Base-by-base conservation (phyloP, 2,797 vertebrate genomes). In the Helostoma temminkii region DNA sequence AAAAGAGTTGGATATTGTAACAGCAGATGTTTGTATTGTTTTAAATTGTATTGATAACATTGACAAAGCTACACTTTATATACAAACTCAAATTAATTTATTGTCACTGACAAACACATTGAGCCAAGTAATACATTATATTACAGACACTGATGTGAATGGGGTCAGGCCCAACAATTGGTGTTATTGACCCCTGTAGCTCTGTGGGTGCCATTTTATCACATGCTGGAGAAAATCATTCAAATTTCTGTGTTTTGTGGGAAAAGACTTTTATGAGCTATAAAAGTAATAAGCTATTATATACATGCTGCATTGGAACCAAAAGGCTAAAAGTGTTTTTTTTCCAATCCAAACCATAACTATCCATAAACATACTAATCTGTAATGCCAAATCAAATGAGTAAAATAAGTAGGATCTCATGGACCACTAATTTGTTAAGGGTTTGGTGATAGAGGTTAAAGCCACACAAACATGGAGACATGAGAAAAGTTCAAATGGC, bases 381-480 rank as follows among this genome's bases (percentile, higher is more conserved):
- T 43, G 58, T 30, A 26, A 25, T 28, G 5, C 8, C 57, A 62
- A 4, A 15, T 47, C 64, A 42, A 65, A 65, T 57, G 36, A 42
- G 8, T 49, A 70, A 70, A 64, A 61, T 66, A 47, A 59, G 24
- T 42, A 32, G 22, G 9, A 48, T 57, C 47, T 66, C 19, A 36
- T 60, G 21, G 36, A 66, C 39, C 58, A 58, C n/a, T 63, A 66
- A 71, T 69, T 42, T 54, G 37, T 43, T 48, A 22, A n/a, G n/a
- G n/a, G n/a, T n/a, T n/a, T n/a, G 53, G 52, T 74, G 69, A 62
- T 16, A 3, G 11, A 78, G 24, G 60, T 80, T 62, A 66, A 71
- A 71, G 56, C 36, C 19, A 55, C 4, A 3, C 0, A 1, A 39
- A 71, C 49, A 12, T 42, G 24, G 19, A 46, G 54, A 61, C 12